Base-by-base conservation (phyloP, 1,140 invertebrate genomes). In the Neodiprion lecontei region DNA sequence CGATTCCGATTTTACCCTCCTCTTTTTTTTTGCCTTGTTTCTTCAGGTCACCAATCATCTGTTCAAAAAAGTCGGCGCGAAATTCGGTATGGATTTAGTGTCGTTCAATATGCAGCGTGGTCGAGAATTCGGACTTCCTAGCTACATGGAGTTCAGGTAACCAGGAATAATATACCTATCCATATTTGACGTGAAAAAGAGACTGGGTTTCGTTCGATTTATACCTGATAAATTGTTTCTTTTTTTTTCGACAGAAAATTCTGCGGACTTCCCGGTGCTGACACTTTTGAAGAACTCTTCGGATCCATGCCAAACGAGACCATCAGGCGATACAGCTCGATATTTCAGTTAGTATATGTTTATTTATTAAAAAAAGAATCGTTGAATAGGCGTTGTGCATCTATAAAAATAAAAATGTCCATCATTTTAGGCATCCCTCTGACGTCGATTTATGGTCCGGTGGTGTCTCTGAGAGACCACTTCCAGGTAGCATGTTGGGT, bases 51-150 rank as follows among this genome's bases (percentile, higher is more conserved):
- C 96, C 12, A 97, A 97, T 88, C 95, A 97, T 88, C 88, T 97
- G 50, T 97, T 97, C 87, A 96, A 97, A 85, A 97, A 97, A 88
- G 93, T 93, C 28, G 95, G 94, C 14, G 93, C 94, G 67, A 90
- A 94, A 66, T 96, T 95, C 82, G 96, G 96, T 77, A 92, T 98
- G 91, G 97, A 98, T 87, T 89, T 98, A 78, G 96, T 97, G 4
- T 96, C 97, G 1, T 96, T 98, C 82, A 98, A 98, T 84, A 96
- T 98, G 92, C 96, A 98, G 87, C 91, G 97, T 83, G 97, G 95
- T 48, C 91, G 97, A 76, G 97, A 98, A 84, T 97, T 97, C 82
- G 96, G 96, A 75, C 89, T 98, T 73, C 96, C 96, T 50, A 95
- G 96, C 65, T 97, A 97, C 83, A 97, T 96, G 93, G 95, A 97